Percentiles rank a stretch among this genome's conserved stretches.
Conservation (phyloP, 2,888 invertebrate species). For the Druceiella hillmani region DNA sequence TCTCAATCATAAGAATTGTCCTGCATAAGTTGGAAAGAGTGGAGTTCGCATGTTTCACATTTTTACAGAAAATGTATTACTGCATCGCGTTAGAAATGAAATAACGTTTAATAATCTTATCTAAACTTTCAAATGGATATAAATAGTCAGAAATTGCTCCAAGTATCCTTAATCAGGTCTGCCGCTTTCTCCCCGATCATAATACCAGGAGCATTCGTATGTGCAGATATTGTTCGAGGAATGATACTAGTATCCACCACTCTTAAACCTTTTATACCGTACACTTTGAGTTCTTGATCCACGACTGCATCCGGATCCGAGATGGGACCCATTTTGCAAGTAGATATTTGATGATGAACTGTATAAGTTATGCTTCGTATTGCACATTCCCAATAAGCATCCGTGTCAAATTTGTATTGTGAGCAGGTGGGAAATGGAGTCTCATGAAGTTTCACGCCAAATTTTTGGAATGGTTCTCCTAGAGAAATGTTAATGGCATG, state of each 20-base stretch:
- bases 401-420: conserved; percentile 47
- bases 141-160: conserved; percentile 28
- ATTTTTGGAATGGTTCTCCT: conserved; percentile 54
- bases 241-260: conserved; percentile 67
- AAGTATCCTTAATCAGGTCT: conserved; percentile 53
- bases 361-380: conserved; percentile 55
- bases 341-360: conserved; percentile 63
- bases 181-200: conserved; percentile 71
- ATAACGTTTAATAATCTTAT: too few species aligned
- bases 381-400: conserved; percentile 64
- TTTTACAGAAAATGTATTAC: too few species aligned
- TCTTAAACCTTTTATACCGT: conserved; percentile 55
- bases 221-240: conserved; percentile 58
- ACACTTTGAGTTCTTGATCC: conserved; percentile 55
- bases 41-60: too few species aligned
- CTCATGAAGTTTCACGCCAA: conserved; percentile 51
- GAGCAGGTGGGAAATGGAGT: conserved; percentile 52
- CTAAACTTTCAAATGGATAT: not conserved
- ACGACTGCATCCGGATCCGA: conserved; percentile 57
- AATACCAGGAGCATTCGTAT: conserved; percentile 62
- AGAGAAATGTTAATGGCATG: conserved; percentile 51
- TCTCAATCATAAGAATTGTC: too few species aligned
- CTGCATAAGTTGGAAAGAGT: too few species aligned
- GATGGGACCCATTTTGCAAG: conserved; percentile 63
- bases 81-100: too few species aligned